Percentiles rank a stretch among this genome's conserved stretches.
Conservation (phyloP, 2,113 vertebrate genomes). For the Proterorhinus semilunaris region DNA sequence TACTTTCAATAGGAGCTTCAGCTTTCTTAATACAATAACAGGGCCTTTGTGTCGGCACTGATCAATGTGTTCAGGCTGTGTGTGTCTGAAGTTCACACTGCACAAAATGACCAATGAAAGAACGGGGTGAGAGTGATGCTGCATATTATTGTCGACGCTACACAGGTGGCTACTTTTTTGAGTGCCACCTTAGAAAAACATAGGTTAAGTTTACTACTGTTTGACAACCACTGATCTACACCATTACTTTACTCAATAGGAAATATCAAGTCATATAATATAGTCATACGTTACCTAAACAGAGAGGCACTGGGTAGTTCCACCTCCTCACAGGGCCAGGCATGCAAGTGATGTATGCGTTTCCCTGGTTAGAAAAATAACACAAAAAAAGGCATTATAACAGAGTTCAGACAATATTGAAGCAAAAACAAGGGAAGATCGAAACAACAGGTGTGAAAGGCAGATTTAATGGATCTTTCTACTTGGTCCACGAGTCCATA, state of each 20-base stretch:
- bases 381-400: conserved; percentile 37
- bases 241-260: conserved; percentile 1
- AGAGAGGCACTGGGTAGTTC: conserved; percentile 96
- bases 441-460: conserved; percentile 17
- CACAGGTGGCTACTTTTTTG: not conserved
- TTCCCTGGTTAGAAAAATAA: conserved; percentile 79
- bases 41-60: conserved; percentile 16
- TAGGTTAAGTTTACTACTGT: too few species aligned
- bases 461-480: conserved; percentile 21
- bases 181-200: too few species aligned
- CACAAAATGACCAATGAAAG: conserved; percentile 11
- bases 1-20: conserved; percentile 27
- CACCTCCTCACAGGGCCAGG: conserved; percentile 97
- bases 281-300: conserved; percentile 82
- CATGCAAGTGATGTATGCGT: conserved; percentile 97
- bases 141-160: conserved; percentile 19
- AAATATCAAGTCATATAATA: conserved; percentile 16
- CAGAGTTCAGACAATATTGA: conserved; percentile 1
- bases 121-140: conserved; percentile 19
- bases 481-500: conserved; percentile 17
- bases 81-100: not conserved
- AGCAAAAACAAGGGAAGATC: conserved; percentile 19
- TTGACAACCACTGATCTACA: not conserved
- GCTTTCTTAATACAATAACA: conserved; percentile 49
- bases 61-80: conserved; percentile 21